Conservation (phyloP, 2,888 invertebrate species). For the Deroplatys truncata region DNA sequence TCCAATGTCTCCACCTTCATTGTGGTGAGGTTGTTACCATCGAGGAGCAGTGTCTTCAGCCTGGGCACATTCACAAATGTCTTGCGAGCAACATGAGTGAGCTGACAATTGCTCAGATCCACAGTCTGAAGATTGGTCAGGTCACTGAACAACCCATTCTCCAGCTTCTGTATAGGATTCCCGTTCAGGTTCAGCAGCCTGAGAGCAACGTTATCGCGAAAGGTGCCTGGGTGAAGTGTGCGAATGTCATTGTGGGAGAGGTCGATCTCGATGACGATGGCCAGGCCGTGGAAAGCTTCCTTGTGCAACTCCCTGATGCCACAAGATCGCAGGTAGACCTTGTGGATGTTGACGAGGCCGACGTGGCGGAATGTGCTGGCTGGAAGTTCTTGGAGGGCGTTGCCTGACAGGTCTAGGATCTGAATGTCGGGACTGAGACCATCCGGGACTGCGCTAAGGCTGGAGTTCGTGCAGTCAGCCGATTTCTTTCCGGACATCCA, state of each 20-base stretch:
- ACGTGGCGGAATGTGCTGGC: constrained; percentile 65
- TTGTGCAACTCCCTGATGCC: constrained; percentile 65
- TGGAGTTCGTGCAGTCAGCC: constrained; percentile 69
- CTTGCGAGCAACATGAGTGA: constrained; percentile 63
- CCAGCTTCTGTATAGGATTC: constrained; percentile 69
- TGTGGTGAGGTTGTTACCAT: constrained; percentile 67
- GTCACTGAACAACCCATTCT: constrained; percentile 69
- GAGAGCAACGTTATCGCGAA: constrained; percentile 64
- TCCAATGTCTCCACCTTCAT: constrained; percentile 45
- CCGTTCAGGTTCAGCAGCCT: constrained; percentile 68
- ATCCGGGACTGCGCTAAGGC: constrained; percentile 65
- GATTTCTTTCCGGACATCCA: constrained; percentile 83
- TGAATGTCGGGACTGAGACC: constrained; percentile 65
- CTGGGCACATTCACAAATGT: constrained; percentile 67
- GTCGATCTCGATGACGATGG: constrained; percentile 77
- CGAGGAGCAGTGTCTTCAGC: constrained; percentile 63
- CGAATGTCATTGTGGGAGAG: constrained; percentile 69
- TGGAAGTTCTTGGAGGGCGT: constrained; percentile 61
- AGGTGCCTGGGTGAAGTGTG: constrained; percentile 63
- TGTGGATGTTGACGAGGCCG: constrained; percentile 74
- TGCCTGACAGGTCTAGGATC: constrained; percentile 68
- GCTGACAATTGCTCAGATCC: constrained; percentile 69
- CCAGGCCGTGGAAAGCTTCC: constrained; percentile 69
- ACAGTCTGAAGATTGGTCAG: constrained; percentile 70
- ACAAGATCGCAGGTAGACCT: constrained; percentile 70